Percentiles rank a stretch among this genome's conserved stretches.
Conservation (phyloP, 2,113 vertebrate species). For the Pao palembangensis region DNA sequence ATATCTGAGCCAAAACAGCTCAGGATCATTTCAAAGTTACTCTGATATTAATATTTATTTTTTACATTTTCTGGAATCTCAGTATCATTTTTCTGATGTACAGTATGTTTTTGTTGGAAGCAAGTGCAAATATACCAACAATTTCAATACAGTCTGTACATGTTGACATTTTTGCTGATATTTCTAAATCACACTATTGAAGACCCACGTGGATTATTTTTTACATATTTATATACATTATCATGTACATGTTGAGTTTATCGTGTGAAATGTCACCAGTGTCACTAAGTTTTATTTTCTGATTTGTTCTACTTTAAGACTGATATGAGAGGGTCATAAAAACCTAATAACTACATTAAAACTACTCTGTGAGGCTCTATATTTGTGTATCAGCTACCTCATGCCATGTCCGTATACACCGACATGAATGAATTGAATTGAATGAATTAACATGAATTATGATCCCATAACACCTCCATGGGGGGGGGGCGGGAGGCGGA, state of each 20-base stretch:
- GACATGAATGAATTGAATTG: too few relatives aligned
- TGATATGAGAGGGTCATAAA: not conserved
- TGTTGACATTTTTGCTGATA: not conserved
- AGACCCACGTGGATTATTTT: not conserved
- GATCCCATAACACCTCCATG: too few relatives aligned
- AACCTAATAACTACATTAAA: not conserved
- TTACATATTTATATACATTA: too few relatives aligned
- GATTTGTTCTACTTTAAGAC: not conserved
- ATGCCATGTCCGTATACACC: too few relatives aligned
- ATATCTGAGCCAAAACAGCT: too few relatives aligned
- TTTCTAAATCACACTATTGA: conserved; percentile 8
- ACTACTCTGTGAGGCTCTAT: not conserved
- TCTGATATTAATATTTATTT: conserved; percentile 48
- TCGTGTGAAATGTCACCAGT: conserved; percentile 22
- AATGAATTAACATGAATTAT: too few relatives aligned
- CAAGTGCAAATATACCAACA: not conserved
- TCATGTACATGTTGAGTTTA: conserved; percentile 24
- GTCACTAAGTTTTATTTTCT: conserved; percentile 13
- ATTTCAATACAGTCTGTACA: not conserved
- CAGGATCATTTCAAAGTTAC: too few relatives aligned
- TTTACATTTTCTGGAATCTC: conserved; percentile 29
- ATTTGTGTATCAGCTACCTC: too few relatives aligned
- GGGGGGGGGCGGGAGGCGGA: too few relatives aligned
- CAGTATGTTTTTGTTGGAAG: not conserved
- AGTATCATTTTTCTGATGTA: conserved; percentile 27